Percentiles rank a stretch among this genome's conserved stretches.
Evolutionary conservation across 2,888 invertebrate genomes (phyloP).

Genomic region (Odontothrips loti): DNA sequence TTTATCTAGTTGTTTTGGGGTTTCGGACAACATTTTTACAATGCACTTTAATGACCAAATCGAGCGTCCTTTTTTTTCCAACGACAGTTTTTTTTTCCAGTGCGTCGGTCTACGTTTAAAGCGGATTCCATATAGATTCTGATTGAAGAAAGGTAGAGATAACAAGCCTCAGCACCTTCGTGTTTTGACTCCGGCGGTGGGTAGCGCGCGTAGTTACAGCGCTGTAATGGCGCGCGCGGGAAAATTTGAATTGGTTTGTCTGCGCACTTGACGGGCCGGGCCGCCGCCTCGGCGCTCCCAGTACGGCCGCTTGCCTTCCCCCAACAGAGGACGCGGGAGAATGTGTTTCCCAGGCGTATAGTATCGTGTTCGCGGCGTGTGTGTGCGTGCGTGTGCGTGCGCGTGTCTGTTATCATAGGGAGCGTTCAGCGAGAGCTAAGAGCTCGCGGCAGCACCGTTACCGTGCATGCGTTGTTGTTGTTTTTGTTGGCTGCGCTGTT

Average conservation of each 20-base stretch:
- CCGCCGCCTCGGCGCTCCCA: background rate
- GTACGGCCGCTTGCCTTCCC: too few species aligned
- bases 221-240: background rate
- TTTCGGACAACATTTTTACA: too few species aligned
- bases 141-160: too few species aligned
- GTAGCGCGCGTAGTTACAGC: background rate
- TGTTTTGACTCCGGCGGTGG: background rate
- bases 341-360: constrained; percentile 2
- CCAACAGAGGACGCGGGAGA: background rate
- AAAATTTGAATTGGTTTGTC: background rate
- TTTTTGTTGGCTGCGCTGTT: background rate
- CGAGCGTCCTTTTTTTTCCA: too few species aligned
- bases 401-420: background rate
- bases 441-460: background rate
- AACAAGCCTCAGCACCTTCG: too few species aligned
- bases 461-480: background rate
- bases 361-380: background rate
- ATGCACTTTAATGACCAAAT: too few species aligned
- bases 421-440: background rate
- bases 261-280: background rate
- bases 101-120: too few species aligned
- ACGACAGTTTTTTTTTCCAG: too few species aligned
- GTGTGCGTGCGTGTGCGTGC: too few species aligned
- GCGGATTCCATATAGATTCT: too few species aligned
- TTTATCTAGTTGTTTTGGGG: too few species aligned